Conservation (phyloP, 2,113 vertebrate species). For the Panurus biarmicus region DNA sequence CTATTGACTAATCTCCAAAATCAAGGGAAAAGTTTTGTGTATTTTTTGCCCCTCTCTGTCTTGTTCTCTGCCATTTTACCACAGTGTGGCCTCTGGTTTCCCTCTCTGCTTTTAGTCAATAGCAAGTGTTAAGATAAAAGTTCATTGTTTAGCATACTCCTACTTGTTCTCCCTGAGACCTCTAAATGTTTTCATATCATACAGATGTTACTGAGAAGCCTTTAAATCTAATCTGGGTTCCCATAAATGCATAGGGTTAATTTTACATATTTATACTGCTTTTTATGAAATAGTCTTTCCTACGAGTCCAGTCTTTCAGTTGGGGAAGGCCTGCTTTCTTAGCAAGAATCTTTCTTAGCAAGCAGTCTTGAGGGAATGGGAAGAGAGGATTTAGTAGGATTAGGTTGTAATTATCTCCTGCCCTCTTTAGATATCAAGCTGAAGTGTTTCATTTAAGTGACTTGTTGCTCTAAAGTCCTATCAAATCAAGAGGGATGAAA, state of each 20-base stretch:
- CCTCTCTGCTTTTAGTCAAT: neutral
- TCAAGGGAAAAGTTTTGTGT: neutral
- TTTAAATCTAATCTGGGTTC: neutral
- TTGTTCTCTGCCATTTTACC: neutral
- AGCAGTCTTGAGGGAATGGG: neutral
- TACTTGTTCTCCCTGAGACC: neutral
- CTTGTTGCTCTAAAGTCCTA: neutral
- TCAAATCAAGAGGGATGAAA: neutral
- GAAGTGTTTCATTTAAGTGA: neutral
- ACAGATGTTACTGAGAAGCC: neutral
- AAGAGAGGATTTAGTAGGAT: neutral
- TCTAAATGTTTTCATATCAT: neutral
- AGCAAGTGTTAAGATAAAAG: neutral
- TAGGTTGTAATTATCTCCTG: neutral
- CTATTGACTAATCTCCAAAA: neutral
- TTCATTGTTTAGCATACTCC: neutral
- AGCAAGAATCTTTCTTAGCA: neutral
- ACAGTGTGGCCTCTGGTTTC: neutral
- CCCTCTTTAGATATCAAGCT: neutral
- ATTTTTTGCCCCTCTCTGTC: neutral
- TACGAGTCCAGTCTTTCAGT: neutral
- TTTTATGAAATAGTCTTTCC: neutral
- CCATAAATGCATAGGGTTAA: neutral
- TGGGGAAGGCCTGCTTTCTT: neutral
- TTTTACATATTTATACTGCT: neutral